Evolutionary conservation across 2,113 vertebrate genomes (phyloP), one percentile per base, ranked within the genome.

Genomic region (Peromyscus leucopus): DNA sequence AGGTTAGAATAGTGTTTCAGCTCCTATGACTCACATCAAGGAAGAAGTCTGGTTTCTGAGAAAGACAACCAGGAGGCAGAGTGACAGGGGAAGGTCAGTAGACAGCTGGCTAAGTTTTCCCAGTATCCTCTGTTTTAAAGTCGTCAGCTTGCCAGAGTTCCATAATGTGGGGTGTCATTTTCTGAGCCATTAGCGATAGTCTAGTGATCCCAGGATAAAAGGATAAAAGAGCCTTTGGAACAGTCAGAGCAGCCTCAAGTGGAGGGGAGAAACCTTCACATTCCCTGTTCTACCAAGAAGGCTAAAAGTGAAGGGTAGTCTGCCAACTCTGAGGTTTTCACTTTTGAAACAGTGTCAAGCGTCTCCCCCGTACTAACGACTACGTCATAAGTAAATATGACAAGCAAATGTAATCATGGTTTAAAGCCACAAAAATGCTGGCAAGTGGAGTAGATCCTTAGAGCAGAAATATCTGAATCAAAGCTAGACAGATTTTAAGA

Each of bases 351-450:
- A 80, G 16, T 78, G 51, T 76, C 93, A 90, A 87, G 65, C 15
- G 91, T 72, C 7, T 57, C 10, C 6, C n/a, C 51, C 74, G 21
- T 78, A 39, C 8, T 82, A 87, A 91, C 26, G 94, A 51, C 24
- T 91, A 65, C 79, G 87, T 75, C 8, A 72, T 80, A 96, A 76
- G 91, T 67, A 65, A 90, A 90, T 42, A n/a, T 84, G 84, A 95
- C 48, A 89, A 61, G 74, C 55, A 95, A 95, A 91, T 65, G 33
- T 12, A 91, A 83, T 91, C 59, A 82, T 42, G 69, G 69, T 57
- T 69, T 94, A 78, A 98, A 89, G 75, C 42, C 63, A 92, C 36
- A 88, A 90, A 95, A 93, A 33, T 65, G 71, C 61, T 63, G 17
- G 17, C 3, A 7, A 31, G 31, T 61, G 42, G n/a, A 28, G 42